Evolutionary conservation across 2,113 vertebrate species (phyloP), one percentile per base, ranked within the genome.

Genomic region (Epinephelus fuscoguttatus): DNA sequence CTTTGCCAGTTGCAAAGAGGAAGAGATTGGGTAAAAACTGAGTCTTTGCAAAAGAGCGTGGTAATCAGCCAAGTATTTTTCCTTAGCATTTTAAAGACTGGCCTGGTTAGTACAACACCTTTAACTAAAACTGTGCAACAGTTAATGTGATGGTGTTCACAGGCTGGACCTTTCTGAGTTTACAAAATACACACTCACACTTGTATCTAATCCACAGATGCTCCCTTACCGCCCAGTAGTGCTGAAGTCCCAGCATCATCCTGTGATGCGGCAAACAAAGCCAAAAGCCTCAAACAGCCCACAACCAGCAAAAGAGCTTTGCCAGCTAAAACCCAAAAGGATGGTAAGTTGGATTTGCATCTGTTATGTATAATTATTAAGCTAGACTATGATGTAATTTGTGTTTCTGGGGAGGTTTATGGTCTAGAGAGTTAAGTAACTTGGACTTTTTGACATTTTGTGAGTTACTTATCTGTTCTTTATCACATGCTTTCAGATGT

Each of bases 1-100:
- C 25, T 49, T 66, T 91, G 1, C 82, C 81, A 3, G 1, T 50
- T 3, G 70, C 82, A 30, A 93, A 92, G 80, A 91, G 49, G 68
- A 91, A 84, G 61, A 93, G 85, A 82, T 82, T 59, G 0, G 92
- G 93, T 94, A 87, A 87, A 75, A 73, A 72, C 18, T 45, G 42
- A 45, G 42, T 45, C 42, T 63, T 9, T 64, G 2, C 42, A 75
- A 56, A 55, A 23, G 1, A 50, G 61, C 7, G 6, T 17, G n/a
- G n/a, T 23, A 4, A 37, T 52, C 14, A 11, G 33, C 4, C 37
- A 45, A 15, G 15, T 19, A 1, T 21, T 60, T 33, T 33, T 23
- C 49, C 66, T 27, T 4, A 19, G 8, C 27, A 59, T 67, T 70
- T 60, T 40, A 45, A 33, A 53, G 18, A 21, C 4, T 45, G 52